Conservation (phyloP, 2,797 vertebrate species). For the Tarsius wallacei region DNA sequence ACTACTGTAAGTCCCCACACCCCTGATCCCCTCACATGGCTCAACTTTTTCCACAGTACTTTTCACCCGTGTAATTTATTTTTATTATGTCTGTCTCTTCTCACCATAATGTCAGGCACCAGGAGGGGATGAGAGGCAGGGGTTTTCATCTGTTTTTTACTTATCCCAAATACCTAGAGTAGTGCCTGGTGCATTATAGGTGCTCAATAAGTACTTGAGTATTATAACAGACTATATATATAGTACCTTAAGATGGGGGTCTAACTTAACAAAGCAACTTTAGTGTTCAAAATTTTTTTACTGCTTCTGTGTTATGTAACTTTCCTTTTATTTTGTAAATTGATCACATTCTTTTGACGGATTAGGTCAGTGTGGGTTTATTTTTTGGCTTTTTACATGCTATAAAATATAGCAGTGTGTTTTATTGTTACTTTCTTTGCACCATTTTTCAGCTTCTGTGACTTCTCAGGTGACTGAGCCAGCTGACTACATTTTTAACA, state of each 20-base stretch:
- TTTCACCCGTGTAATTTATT: background rate
- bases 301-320: background rate
- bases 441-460: conserved; percentile 34
- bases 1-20: background rate
- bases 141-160: background rate
- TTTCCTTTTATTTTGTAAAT: background rate
- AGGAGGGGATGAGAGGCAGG: background rate
- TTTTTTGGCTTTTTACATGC: background rate
- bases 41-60: background rate
- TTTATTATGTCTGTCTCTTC: background rate
- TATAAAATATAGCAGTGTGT: background rate
- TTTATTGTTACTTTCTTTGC: background rate
- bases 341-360: conserved; percentile 26
- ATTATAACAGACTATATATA: background rate
- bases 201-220: background rate
- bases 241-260: background rate
- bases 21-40: too few relatives aligned
- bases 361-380: background rate
- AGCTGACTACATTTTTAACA: background rate
- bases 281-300: background rate
- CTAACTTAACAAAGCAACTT: background rate
- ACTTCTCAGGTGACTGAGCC: conserved; percentile 24
- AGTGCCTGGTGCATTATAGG: background rate
- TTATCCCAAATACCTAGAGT: background rate
- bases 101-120: background rate